A percentile compares a stretch with the other conserved stretches of the same genome.
These are phyloP conservation scores for Bathynomus jamesi DNA, from an alignment of 1,140 invertebrate genomes.

Conservation along the genomic window DNA sequence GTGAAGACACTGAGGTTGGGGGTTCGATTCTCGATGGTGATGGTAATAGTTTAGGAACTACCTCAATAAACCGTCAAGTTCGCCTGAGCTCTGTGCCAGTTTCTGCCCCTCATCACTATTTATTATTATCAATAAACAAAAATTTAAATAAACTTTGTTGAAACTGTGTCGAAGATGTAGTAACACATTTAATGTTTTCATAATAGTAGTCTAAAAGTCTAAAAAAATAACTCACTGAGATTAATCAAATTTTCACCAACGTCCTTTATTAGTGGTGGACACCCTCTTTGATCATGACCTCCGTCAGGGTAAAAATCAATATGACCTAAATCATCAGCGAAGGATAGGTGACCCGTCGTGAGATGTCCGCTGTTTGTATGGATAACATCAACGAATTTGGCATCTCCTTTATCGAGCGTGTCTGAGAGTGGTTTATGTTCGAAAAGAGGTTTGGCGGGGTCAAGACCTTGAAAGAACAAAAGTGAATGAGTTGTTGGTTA, in stretches of 20 bases:
- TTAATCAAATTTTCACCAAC: neutral
- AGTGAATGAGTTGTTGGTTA: neutral
- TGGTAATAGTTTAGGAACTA: no score
- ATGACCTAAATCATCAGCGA: slow-evolving; percentile 73
- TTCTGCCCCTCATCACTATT: no score
- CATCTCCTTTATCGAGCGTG: no score
- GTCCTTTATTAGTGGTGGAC: slow-evolving; percentile 56
- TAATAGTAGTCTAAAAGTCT: neutral
- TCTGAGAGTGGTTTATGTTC: slow-evolving; percentile 42
- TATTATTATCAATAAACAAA: no score
- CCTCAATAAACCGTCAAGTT: no score
- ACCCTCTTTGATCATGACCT: slow-evolving; percentile 76
- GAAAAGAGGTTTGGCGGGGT: slow-evolving; percentile 79
- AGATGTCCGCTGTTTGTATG: slow-evolving; percentile 56
- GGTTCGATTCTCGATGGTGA: no score
- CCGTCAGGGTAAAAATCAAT: slow-evolving; percentile 82
- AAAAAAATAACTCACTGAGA: neutral
- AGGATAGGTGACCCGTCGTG: slow-evolving; percentile 64
- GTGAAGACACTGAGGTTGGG: no score
- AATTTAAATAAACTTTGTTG: neutral
- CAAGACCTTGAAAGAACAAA: slow-evolving; percentile 46
- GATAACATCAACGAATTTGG: no score
- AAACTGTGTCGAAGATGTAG: neutral
- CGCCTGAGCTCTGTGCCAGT: no score
- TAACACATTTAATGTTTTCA: no score